Evolutionary conservation across 53 echinoderm and acorn worm genomes (phyloP).

Genomic region (Glandiceps talaboti): DNA sequence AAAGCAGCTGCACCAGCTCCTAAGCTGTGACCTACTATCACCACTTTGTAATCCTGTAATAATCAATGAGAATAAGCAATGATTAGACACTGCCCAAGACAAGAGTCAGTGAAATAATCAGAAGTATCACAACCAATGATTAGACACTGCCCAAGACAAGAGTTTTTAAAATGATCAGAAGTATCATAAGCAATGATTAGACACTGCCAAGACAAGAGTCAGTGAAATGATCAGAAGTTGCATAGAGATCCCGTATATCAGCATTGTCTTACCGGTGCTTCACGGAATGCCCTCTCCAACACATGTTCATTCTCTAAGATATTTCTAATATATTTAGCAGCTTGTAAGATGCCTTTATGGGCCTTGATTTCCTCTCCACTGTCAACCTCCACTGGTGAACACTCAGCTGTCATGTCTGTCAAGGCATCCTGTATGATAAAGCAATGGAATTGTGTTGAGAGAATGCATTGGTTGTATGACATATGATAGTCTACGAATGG

Average conservation of each 20-base stretch:
- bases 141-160: too few relatives aligned
- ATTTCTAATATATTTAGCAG: slow-evolving; percentile 48
- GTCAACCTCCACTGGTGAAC: slow-evolving; percentile 53
- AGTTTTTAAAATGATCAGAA: too few relatives aligned
- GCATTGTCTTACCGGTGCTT: slow-evolving; percentile 53
- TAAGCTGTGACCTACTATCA: slow-evolving; percentile 79
- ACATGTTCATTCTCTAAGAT: slow-evolving; percentile 49
- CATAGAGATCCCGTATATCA: too few relatives aligned
- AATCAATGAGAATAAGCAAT: not conserved
- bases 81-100: not conserved
- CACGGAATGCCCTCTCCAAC: slow-evolving; percentile 57
- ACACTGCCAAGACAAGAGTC: too few relatives aligned
- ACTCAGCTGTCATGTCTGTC: slow-evolving; percentile 81
- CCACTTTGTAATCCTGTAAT: slow-evolving; percentile 75
- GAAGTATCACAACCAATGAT: too few relatives aligned
- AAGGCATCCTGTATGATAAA: slow-evolving; percentile 54
- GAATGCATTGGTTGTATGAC: not conserved
- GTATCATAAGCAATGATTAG: too few relatives aligned
- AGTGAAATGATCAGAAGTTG: too few relatives aligned
- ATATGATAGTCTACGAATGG: too few relatives aligned
- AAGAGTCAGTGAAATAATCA: too few relatives aligned
- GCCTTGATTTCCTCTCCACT: slow-evolving; percentile 67
- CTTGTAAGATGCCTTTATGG: slow-evolving; percentile 73
- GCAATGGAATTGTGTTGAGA: not conserved
- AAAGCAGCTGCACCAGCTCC: slow-evolving; percentile 80